phyloP scores from a whole-genome alignment of 2,113 vertebrate genomes.

The Hypocryptadius cinnamomeus region DNA sequence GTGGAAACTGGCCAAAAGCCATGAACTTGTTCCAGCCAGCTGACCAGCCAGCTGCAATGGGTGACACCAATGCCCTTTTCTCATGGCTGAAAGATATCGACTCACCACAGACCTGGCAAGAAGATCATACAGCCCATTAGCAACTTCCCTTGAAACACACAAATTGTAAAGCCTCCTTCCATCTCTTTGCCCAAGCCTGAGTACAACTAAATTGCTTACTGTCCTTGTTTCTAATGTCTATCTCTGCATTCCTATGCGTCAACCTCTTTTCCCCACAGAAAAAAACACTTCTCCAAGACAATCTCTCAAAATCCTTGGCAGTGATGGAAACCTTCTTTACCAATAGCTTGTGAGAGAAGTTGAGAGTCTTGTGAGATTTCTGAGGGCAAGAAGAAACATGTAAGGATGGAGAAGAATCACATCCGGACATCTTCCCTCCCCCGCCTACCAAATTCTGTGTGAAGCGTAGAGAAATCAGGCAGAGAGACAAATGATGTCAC shows the following conservation, averaged over 20 bases:
- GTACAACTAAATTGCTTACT: not conserved
- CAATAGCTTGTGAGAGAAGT: not conserved
- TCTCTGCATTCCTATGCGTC: not conserved
- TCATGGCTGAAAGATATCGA: not conserved
- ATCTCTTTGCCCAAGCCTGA: not conserved
- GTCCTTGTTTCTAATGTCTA: not conserved
- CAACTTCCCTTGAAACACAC: not conserved
- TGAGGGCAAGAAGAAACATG: not conserved
- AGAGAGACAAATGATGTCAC: not conserved
- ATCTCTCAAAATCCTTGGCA: not conserved
- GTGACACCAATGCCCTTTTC: not conserved
- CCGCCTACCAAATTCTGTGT: not conserved
- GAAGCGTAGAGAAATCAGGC: not conserved
- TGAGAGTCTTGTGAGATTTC: not conserved
- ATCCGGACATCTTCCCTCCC: not conserved
- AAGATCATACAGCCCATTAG: not conserved
- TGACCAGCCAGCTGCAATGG: conserved; percentile 12
- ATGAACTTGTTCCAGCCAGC: not conserved
- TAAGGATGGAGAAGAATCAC: not conserved
- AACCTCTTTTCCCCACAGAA: not conserved
- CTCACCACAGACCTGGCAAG: not conserved
- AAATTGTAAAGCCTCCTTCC: not conserved
- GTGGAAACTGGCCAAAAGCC: conserved; percentile 30
- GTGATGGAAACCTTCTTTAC: not conserved
- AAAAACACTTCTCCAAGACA: not conserved